Conservation (phyloP, 2,113 vertebrate species). For the Oncorhynchus keta region DNA sequence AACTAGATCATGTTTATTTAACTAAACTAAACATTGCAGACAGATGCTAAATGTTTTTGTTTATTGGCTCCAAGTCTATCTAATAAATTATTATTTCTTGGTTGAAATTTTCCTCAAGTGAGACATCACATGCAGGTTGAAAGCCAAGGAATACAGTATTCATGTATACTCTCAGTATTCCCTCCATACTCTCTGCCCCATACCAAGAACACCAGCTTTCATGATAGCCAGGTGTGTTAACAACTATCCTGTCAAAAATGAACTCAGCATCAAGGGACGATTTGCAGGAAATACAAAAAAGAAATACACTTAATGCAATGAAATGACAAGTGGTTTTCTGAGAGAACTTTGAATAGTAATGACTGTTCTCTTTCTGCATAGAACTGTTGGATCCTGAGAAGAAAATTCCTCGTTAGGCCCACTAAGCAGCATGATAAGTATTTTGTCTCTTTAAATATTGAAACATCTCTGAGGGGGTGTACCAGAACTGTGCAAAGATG, state of each 20-base stretch:
- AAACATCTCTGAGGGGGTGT: neutral
- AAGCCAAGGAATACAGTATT: neutral
- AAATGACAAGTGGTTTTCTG: neutral
- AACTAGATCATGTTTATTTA: no score
- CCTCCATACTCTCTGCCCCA: neutral
- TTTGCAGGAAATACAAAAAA: neutral
- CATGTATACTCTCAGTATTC: no score
- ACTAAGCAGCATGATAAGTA: neutral
- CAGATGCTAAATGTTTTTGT: no score
- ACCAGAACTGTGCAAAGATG: neutral
- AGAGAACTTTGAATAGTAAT: constrained; percentile 19
- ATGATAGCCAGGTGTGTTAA: neutral
- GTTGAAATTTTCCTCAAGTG: neutral
- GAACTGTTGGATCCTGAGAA: neutral
- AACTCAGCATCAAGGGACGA: neutral
- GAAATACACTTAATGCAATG: neutral
- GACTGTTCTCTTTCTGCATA: neutral
- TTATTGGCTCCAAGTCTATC: no score
- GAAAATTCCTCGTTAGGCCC: neutral
- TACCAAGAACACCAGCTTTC: neutral
- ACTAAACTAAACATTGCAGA: no score
- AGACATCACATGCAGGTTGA: neutral
- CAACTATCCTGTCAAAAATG: constrained; percentile 8
- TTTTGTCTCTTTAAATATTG: constrained; percentile 11
- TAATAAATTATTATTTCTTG: no score